These are phyloP conservation scores for Cynopterus brachyotis DNA, from an alignment of 2,113 vertebrate species.

Conservation along the genomic window DNA sequence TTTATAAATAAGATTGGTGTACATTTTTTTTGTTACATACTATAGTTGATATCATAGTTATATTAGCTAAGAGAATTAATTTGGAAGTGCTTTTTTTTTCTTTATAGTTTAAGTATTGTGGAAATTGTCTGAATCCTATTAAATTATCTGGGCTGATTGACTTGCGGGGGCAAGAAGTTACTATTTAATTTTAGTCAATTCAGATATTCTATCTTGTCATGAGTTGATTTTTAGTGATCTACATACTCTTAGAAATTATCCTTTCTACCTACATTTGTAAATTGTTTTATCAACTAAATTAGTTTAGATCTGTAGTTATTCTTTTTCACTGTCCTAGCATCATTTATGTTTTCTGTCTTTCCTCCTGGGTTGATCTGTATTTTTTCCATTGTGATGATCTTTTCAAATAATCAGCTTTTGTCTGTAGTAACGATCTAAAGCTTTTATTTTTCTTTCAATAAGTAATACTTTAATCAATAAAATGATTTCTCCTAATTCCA, in stretches of 20 bases:
- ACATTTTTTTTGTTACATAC: background rate
- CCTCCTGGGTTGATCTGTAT: accelerated
- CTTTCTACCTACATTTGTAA: background rate
- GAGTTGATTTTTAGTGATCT: background rate
- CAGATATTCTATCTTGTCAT: background rate
- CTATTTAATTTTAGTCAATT: background rate
- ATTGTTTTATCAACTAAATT: background rate
- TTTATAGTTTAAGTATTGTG: background rate
- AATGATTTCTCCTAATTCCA: background rate
- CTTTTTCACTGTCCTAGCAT: background rate
- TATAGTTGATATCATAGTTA: background rate
- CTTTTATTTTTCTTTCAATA: background rate
- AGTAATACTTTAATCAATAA: background rate
- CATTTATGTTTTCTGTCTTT: background rate
- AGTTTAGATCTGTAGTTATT: background rate
- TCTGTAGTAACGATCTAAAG: background rate
- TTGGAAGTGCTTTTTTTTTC: background rate
- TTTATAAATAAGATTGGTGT: background rate
- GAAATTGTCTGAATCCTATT: background rate
- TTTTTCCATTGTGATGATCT: background rate
- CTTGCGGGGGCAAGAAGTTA: background rate
- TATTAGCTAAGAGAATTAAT: background rate
- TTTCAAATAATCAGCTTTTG: background rate
- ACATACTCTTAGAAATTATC: background rate
- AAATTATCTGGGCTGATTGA: background rate